Evolutionary conservation across 2,113 vertebrate genomes (phyloP), one percentile per base, ranked within the genome.

Genomic region (Cyanoderma ruficeps): DNA sequence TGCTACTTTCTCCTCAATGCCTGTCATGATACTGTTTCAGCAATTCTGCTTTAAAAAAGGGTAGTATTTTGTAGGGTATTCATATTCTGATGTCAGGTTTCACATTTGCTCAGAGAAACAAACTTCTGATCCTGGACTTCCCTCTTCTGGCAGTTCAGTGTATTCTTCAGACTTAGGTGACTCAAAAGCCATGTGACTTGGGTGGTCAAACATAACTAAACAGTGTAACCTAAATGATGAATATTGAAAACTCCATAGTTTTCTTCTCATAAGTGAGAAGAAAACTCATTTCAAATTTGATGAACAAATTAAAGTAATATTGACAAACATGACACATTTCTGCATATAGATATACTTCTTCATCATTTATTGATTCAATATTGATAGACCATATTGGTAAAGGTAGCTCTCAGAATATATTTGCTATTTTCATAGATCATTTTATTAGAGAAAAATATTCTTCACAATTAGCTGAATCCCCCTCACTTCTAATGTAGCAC

Each of bases 381-480:
- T 71, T 49, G 85, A 67, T 87, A 76, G 69, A 68, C 28, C 4
- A 3, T 33, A 76, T 76, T 49, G 39, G 37, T 33, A 84, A 70
- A 78, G 20, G 30, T 55, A 93, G 19, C 30, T 39, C 3, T 61
- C 35, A 78, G 69, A 55, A 64, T 70, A 16, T 57, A 60, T 84
- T 90, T 89, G 11, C 47, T 92, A 13, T 74, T 81, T 67, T 87
- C 84, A 83, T n/a, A 83, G 63, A 86, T 90, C 60, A 85, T 89
- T 90, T 86, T 94, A 89, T 94, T 59, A 91, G 27, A 89, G 89
- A n/a, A 96, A 93, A 96, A 90, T 69, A 71, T 60, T 93, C 64
- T 81, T 94, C 80, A 95, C 89, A 97, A 97, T 97, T 97, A 97
- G 93, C 72, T 95, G 94, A 94, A 94, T 89, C 78, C 86, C 35